Conservation (phyloP, 2,113 vertebrate genomes). For the Atrichornis clamosus region DNA sequence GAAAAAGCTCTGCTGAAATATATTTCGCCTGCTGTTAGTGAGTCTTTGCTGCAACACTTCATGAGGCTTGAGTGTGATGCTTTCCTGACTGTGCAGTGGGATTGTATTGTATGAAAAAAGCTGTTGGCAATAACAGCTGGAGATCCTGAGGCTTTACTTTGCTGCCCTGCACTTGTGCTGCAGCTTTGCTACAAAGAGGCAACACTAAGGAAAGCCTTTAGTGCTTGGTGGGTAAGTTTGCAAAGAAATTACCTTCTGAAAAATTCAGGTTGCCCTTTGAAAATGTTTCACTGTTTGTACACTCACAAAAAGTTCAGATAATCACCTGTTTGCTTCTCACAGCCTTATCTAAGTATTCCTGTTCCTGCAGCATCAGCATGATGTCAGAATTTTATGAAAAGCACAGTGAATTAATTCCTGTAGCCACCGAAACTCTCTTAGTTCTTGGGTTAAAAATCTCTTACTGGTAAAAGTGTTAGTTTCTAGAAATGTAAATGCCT, state of each 20-base stretch:
- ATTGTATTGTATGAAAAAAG: not conserved
- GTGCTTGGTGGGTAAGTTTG: constrained; percentile 29
- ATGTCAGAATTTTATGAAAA: not conserved
- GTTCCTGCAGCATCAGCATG: not conserved
- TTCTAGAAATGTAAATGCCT: not conserved
- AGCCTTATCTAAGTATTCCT: not conserved
- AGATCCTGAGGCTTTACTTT: not conserved
- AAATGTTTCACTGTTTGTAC: not conserved
- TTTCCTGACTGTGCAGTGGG: not conserved
- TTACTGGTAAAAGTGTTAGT: not conserved
- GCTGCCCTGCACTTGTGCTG: not conserved
- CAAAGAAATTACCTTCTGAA: not conserved
- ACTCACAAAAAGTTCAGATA: not conserved
- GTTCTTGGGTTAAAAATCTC: not conserved
- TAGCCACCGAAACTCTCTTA: not conserved
- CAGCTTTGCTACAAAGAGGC: not conserved
- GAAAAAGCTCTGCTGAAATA: constrained; percentile 66
- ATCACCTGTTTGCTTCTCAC: not conserved
- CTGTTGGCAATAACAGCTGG: not conserved
- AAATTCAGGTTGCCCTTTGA: not conserved
- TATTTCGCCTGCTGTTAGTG: not conserved
- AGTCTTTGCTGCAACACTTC: not conserved
- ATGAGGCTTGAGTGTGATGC: not conserved
- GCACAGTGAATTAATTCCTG: not conserved
- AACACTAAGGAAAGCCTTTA: not conserved